Evolutionary conservation across 1,140 invertebrate species (phyloP), one percentile per base, ranked within the genome.

Genomic region (Aphelenchoides fujianensis): DNA sequence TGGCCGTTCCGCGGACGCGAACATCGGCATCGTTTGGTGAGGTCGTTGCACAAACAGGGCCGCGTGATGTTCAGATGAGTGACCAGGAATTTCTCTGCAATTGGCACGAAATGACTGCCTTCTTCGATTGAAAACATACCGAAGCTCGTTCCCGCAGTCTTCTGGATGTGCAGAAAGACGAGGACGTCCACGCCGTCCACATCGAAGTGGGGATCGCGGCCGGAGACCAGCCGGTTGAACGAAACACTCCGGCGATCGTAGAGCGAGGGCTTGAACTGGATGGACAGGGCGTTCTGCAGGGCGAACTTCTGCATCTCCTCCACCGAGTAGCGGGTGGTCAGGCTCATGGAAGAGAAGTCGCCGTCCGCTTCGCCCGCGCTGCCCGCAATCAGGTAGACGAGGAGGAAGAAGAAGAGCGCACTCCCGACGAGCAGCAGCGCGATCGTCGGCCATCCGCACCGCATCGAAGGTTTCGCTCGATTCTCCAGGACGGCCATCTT

Each of bases 101-200:
- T n/a, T n/a, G n/a, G n/a, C n/a, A n/a, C n/a, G n/a, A n/a, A n/a
- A n/a, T n/a, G n/a, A n/a, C n/a, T n/a, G n/a, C n/a, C n/a, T n/a
- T n/a, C n/a, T n/a, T n/a, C n/a, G n/a, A n/a, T n/a, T n/a, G n/a
- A n/a, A n/a, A n/a, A n/a, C n/a, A n/a, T n/a, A n/a, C n/a, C n/a
- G 97, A 88, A 88, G 96, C 93, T 87, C 91, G 91, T 48, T 95
- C 94, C 70, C 97, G 91, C 91, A 74, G 92, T 93, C 86, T 98
- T 98, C 86, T 98, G 95, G 86, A 98, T 97, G 84, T 98, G 95
- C 53, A 98, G 86, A 85, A 98, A 98, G 23, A 99, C 94, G 87
- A 99, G 92, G 23, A 98, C 95, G 88, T 98, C 95, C 79, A 92
- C 90, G 3, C 90, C 91, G 83, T 92, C 90, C 82, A 95, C 81